Evolutionary conservation across 2,113 vertebrate genomes (phyloP).

Genomic region (Psilopogon haemacephalus): DNA sequence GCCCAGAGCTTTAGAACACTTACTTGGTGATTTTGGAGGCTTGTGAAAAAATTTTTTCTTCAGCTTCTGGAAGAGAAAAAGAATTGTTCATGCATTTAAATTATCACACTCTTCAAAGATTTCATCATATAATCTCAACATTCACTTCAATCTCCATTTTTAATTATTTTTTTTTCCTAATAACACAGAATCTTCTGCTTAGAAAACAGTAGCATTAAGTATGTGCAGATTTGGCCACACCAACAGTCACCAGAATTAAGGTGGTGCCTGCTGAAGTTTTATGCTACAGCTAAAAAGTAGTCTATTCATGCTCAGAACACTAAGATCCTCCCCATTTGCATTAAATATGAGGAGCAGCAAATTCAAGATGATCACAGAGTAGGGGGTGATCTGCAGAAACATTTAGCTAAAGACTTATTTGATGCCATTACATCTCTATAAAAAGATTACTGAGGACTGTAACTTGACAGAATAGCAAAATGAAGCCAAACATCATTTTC

Average conservation of each 20-base stretch:
- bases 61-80: conserved; percentile 76
- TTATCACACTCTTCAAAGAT: neutral
- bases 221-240: neutral
- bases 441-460: neutral
- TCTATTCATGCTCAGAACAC: neutral
- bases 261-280: neutral
- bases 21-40: conserved; percentile 85
- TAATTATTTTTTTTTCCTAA: neutral
- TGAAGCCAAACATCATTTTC: neutral
- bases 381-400: neutral
- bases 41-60: conserved; percentile 76
- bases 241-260: neutral
- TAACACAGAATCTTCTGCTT: neutral
- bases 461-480: neutral
- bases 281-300: neutral
- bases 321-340: neutral
- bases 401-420: neutral
- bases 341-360: neutral
- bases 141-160: neutral
- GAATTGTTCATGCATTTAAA: neutral
- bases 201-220: neutral
- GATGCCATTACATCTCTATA: neutral
- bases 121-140: neutral
- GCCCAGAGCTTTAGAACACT: conserved; percentile 47
- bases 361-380: neutral